Evolutionary conservation across 2,888 invertebrate species (phyloP), one percentile per base, ranked within the genome.

Genomic region (Polyommatus iphigenia): DNA sequence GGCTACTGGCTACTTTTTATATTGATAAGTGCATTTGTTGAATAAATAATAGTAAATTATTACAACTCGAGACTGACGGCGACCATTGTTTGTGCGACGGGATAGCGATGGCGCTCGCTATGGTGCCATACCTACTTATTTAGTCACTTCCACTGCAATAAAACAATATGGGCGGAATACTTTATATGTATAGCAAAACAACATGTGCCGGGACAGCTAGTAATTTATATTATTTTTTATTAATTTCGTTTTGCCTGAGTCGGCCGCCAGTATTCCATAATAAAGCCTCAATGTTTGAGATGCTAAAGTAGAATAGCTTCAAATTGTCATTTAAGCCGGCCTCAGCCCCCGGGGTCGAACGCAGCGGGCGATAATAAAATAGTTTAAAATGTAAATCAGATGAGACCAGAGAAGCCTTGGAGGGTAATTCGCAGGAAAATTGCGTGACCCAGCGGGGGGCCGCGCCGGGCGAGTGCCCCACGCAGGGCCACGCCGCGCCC

Each of bases 361-460:
- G 67, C 67, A 67, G 29, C 67, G 67, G 67, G 67, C 67, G 24
- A 67, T 67, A 32, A 29, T 67, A 67, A 67, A 67, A 67, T 67
- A 67, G 67, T 67, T 67, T 67, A 67, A 67, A 67, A 67, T 67
- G 67, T 67, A 67, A 67, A 67, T 67, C 67, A 67, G 29, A 67
- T 29, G 67, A 67, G 67, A 13, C 62, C 29, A 67, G 29, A 67
- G 67, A 29, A 29, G 67, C 67, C 67, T 32, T 18, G 18, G 67
- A 29, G 67, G 24, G 67, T 67, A 32, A 67, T 67, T 67, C 29
- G 29, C 29, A 67, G 29, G 67, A 32, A 67, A 67, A 67, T 67
- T 29, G 67, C 67, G 67, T 67, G 67, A 67, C 62, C 62, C 62
- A 10, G 20, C 24, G 29, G 67, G 13, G n/a, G 10, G 24, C 20